Evolutionary conservation across 2,888 invertebrate genomes (phyloP), one percentile per base, ranked within the genome.

Genomic region (Theodoxus fluviatilis): DNA sequence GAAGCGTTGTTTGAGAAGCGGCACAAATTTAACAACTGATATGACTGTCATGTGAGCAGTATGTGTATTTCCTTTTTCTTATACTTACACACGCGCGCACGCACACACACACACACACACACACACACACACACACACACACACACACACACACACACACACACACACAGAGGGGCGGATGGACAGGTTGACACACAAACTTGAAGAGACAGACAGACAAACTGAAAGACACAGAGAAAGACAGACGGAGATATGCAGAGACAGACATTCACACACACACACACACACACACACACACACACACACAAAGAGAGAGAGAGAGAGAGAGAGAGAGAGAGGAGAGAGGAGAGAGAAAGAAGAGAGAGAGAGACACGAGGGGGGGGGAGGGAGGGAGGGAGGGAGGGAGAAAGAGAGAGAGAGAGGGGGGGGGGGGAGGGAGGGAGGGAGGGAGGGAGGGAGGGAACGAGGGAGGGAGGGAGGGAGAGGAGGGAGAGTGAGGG

Each of bases 251-350:
- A n/a, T n/a, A n/a, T n/a, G n/a, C n/a, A n/a, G n/a, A n/a, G n/a
- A n/a, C n/a, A n/a, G n/a, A 15, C 52, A 15, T 25, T 15, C 52
- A 15, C 52, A 15, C 52, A 15, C 52, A 52, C 52, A 52, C 52
- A 52, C 52, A 52, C 52, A 52, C 52, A 52, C 52, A 52, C 52
- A 52, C 52, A 52, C 52, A n/a, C 52, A 43, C 15, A 15, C 15
- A 12, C 43, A 12, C 9, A 7, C 15, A 15, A 43, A 43, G 9
- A 43, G 9, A 43, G 43, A 15, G 9, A 43, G 9, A 43, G 43
- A 15, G 33, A 18, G 43, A 43, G 9, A 12, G 18, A 7, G 43
- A 7, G 9, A 43, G 18, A 18, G 43, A 18, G 18, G 43, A 18
- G 43, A 18, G 43, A 43, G 43, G n/a, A n/a, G n/a, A n/a, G n/a